These are phyloP conservation scores for Pangasius mekongensis DNA, from an alignment of 2,797 vertebrate genomes.

Conservation along the genomic window DNA sequence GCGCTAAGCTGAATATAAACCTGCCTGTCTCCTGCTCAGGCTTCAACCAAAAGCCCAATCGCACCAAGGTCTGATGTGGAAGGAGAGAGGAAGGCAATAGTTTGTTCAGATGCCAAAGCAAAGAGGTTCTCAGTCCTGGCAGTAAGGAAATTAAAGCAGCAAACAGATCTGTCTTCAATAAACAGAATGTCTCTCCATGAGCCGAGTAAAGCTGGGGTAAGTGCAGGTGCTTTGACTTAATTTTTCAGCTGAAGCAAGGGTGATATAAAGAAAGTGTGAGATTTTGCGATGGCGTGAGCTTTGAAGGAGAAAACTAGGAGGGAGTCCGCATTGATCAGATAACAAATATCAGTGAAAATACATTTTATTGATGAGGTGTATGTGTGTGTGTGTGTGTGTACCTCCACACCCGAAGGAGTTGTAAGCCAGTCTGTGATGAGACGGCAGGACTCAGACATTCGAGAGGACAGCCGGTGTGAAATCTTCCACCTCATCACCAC, in stretches of 20 bases:
- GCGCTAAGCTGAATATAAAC: constrained; percentile 52
- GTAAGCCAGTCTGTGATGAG: neutral
- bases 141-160: constrained; percentile 13
- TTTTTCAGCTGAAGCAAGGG: neutral
- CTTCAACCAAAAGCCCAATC: constrained; percentile 22
- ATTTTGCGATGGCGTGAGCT: neutral
- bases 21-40: constrained; percentile 31
- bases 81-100: neutral
- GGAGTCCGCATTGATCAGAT: neutral
- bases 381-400: neutral
- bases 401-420: neutral
- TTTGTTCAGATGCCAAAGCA: constrained; percentile 14
- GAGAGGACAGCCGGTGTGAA: constrained; percentile 34
- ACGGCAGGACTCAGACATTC: neutral
- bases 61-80: constrained; percentile 33
- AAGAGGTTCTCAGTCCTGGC: constrained; percentile 17
- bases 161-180: constrained; percentile 29
- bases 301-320: neutral
- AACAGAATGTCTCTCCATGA: constrained; percentile 20
- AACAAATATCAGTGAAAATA: neutral
- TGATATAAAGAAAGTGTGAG: neutral
- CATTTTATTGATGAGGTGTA: neutral
- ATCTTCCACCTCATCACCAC: constrained; percentile 27
- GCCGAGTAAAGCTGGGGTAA: neutral
- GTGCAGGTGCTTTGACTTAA: constrained; percentile 8